Evolutionary conservation across 2,113 vertebrate genomes (phyloP), one percentile per base, ranked within the genome.

Genomic region (Nibea albiflora): DNA sequence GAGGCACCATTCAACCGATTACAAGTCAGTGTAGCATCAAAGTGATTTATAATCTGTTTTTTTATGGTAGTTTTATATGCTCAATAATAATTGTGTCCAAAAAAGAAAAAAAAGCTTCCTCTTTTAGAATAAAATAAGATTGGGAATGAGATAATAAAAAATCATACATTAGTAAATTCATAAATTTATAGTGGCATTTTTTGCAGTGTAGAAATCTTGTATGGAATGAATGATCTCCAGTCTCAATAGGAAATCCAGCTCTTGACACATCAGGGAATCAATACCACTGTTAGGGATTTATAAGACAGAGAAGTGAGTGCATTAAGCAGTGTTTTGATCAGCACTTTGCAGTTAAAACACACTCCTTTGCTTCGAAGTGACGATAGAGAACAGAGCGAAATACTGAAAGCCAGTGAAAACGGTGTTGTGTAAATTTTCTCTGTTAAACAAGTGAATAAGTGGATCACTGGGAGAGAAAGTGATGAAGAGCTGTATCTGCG

Each of bases 301-400:
- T 49, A 31, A 68, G 79, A 79, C 70, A 67, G 44, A 81, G 67
- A 71, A 76, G 31, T 64, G 28, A 64, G 72, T 39, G 73, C 64
- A 82, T 82, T 82, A 75, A 66, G 69, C 57, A 28, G 49, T 56
- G 66, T 88, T 89, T 87, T 91, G 85, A 92, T 92, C 84, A 82
- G 53, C 79, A 69, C 75, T 88, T 76, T 22, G 62, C 64, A 82
- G 85, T 85, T 89, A 75, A 85, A 89, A 86, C 71, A 17, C 60
- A 66, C 84, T 78, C 35, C 17, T 82, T 69, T 69, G 68, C 72
- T 74, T 71, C 70, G 78, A 83, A 89, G 83, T 57, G 68, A 78
- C 28, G 26, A 87, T 77, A 85, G 84, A 73, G 68, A 87, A 80
- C 65, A 87, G 70, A 24, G 71, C 52, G 63, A 60, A 72, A 80